Percentiles rank a stretch among this genome's conserved stretches.
phyloP scores from a whole-genome alignment of 2,797 vertebrate species.

The Arvicola amphibius region DNA sequence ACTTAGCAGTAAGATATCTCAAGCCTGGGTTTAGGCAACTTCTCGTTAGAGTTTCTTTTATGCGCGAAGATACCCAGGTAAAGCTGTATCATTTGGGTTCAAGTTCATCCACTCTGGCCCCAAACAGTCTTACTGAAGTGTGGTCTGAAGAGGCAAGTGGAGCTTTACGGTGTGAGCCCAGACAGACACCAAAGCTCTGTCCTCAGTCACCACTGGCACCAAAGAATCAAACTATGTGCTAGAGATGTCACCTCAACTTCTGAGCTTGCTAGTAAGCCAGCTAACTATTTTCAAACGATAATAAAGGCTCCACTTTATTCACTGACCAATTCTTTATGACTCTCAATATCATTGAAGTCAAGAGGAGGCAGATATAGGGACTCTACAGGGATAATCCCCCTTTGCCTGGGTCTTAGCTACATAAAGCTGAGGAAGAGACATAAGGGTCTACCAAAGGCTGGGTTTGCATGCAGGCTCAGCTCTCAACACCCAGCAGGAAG shows the following conservation, averaged over 20 bases:
- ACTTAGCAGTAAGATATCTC: not conserved
- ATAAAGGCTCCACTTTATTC: constrained; percentile 77
- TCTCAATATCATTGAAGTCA: constrained; percentile 74
- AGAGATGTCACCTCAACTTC: constrained; percentile 53
- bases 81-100: not conserved
- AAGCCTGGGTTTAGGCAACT: not conserved
- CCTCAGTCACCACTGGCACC: constrained; percentile 16
- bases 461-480: not conserved
- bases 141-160: not conserved
- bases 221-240: not conserved
- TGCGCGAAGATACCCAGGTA: not conserved
- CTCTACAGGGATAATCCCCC: constrained; percentile 2
- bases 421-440: not conserved
- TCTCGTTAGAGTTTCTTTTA: not conserved
- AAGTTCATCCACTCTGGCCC: not conserved
- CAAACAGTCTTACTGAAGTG: not conserved
- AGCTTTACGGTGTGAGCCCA: not conserved
- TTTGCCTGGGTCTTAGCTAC: not conserved
- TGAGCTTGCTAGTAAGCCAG: constrained; percentile 17
- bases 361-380: constrained; percentile 70
- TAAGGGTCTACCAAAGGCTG: not conserved
- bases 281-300: constrained; percentile 81
- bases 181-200: not conserved
- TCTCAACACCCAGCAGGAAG: not conserved
- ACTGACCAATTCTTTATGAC: constrained; percentile 68